phyloP scores from a whole-genome alignment of 64 coral and sea anemone genomes.

The Trachythela sp. region DNA sequence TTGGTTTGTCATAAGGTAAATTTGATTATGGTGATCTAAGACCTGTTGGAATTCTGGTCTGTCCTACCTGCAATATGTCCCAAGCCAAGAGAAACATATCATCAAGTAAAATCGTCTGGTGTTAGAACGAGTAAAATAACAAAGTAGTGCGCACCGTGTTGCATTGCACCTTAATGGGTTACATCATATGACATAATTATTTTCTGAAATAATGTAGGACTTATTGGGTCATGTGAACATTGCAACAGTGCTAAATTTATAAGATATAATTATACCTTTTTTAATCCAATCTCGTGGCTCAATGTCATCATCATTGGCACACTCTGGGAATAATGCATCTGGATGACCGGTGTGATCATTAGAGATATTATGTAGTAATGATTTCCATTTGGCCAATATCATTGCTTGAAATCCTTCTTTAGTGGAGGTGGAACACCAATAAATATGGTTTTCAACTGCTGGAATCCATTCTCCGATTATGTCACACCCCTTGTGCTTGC shows the following conservation, averaged over 20 bases:
- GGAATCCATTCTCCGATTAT: neutral
- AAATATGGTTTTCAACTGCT: slow-evolving; percentile 2
- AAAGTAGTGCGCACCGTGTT: too few species aligned
- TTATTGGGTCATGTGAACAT: neutral
- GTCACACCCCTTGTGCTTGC: slow-evolving; percentile 5
- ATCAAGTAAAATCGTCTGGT: too few species aligned
- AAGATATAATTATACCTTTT: slow-evolving; percentile 1
- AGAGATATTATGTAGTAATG: neutral
- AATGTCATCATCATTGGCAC: slow-evolving; percentile 2
- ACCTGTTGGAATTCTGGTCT: neutral
- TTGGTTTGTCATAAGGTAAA: neutral
- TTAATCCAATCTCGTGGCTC: slow-evolving; percentile 12
- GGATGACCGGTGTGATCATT: neutral
- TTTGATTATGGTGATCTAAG: neutral
- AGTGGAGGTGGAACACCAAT: slow-evolving; percentile 12
- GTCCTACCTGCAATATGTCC: neutral
- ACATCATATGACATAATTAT: too few species aligned
- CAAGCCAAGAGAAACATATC: slow-evolving; percentile 20
- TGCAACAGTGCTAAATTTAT: neutral
- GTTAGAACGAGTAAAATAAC: too few species aligned
- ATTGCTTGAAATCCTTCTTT: neutral
- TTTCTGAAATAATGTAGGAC: neutral
- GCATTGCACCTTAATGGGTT: too few species aligned
- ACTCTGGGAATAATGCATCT: neutral
- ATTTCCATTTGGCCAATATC: slow-evolving; percentile 18